Conservation (phyloP, 1,140 invertebrate genomes). For the Zaprionus inermis region DNA sequence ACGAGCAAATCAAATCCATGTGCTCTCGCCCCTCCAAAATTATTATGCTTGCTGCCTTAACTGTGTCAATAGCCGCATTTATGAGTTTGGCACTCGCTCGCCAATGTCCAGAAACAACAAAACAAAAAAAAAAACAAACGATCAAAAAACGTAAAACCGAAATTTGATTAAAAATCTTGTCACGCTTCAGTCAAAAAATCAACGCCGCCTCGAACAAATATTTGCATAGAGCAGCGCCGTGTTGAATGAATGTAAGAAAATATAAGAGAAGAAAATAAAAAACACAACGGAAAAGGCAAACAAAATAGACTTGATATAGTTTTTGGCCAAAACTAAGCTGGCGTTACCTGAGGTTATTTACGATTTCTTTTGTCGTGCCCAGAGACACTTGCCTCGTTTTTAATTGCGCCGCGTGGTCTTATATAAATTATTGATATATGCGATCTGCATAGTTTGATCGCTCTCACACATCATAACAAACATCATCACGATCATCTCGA, state of each 20-base stretch:
- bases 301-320: slow-evolving; percentile 47
- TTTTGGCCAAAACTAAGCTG: slow-evolving; percentile 33
- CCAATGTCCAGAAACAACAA: slow-evolving; percentile 9
- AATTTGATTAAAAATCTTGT: slow-evolving; percentile 79
- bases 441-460: slow-evolving; percentile 19
- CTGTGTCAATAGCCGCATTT: slow-evolving; percentile 78
- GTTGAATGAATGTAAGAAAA: slow-evolving; percentile 52
- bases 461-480: slow-evolving; percentile 61
- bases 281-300: slow-evolving; percentile 13
- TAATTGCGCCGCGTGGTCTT: slow-evolving; percentile 59
- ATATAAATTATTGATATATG: slow-evolving; percentile 49
- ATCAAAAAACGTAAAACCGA: not conserved
- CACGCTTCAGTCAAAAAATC: slow-evolving; percentile 72
- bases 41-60: slow-evolving; percentile 61
- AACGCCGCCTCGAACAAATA: slow-evolving; percentile 45
- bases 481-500: not conserved
- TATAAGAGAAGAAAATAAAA: not conserved
- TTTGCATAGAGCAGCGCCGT: slow-evolving; percentile 62
- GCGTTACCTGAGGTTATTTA: slow-evolving; percentile 55
- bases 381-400: slow-evolving; percentile 70
- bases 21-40: slow-evolving; percentile 52
- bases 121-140: not conserved
- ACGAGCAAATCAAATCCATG: slow-evolving; percentile 13
- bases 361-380: slow-evolving; percentile 57
- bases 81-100: slow-evolving; percentile 62